These are phyloP conservation scores for Ruditapes philippinarum DNA, from an alignment of 1,140 invertebrate species.

Conservation along the genomic window DNA sequence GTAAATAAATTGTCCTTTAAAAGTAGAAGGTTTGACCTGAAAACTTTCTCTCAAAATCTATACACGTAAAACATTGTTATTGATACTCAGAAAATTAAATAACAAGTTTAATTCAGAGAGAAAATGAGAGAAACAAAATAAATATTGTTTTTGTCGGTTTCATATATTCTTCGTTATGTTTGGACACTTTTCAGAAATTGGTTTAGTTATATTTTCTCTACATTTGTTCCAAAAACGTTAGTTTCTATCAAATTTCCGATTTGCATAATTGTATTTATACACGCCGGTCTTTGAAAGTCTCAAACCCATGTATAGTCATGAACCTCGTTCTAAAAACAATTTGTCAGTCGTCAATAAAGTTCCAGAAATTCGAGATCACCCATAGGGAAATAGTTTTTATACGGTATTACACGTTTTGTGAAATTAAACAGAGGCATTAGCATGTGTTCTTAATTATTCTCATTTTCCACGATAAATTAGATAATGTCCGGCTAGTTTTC, in stretches of 20 bases:
- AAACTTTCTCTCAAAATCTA: no score
- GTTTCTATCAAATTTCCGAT: neutral
- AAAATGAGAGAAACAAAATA: no score
- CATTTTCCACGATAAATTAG: neutral
- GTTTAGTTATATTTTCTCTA: no score
- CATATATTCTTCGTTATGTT: no score
- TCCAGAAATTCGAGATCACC: neutral
- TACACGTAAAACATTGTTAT: no score
- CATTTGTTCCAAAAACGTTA: neutral
- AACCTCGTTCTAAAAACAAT: neutral
- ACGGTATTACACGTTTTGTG: neutral
- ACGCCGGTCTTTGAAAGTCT: neutral
- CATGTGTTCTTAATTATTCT: neutral
- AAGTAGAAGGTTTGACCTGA: no score
- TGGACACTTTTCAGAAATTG: no score
- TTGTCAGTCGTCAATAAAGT: neutral
- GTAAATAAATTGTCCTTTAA: no score
- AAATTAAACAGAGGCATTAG: neutral
- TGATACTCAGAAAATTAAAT: no score
- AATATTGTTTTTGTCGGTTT: no score
- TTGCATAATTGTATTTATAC: neutral
- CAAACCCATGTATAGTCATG: slow-evolving; percentile 10
- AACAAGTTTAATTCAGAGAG: no score
- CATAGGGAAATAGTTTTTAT: neutral
- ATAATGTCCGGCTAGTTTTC: neutral